These are phyloP conservation scores for Hylaea fasciaria DNA, from an alignment of 2,888 invertebrate genomes.

Conservation along the genomic window DNA sequence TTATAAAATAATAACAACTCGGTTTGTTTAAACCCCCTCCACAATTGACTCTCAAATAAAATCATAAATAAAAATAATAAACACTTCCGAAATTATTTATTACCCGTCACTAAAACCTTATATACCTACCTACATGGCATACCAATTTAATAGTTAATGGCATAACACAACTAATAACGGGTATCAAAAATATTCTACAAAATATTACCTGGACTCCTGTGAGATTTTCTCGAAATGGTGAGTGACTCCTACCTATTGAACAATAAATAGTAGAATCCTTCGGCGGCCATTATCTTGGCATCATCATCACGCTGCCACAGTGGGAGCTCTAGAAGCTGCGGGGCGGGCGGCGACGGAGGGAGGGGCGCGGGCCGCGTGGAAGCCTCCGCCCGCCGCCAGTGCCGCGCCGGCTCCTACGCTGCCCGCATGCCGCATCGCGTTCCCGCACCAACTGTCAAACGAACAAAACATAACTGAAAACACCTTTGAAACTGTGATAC, in stretches of 20 bases:
- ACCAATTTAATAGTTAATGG: constrained; percentile 4
- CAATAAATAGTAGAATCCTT: constrained; percentile 82
- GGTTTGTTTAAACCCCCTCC: neutral
- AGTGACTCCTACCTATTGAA: constrained; percentile 73
- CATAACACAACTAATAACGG: constrained; percentile 10
- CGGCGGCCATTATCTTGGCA: constrained; percentile 81
- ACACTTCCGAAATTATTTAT: neutral
- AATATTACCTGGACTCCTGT: constrained; percentile 52
- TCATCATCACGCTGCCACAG: constrained; percentile 79
- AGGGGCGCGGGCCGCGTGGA: constrained; percentile 68
- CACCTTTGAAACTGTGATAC: constrained; percentile 62
- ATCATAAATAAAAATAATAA: neutral
- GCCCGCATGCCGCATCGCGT: constrained; percentile 67
- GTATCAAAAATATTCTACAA: constrained; percentile 26
- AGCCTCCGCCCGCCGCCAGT: constrained; percentile 77
- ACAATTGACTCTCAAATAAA: neutral
- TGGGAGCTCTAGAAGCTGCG: constrained; percentile 79
- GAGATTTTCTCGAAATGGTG: constrained; percentile 64
- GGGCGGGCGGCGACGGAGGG: constrained; percentile 56
- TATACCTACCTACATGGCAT: neutral
- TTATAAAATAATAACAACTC: too few relatives aligned
- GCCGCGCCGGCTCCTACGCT: constrained; percentile 74
- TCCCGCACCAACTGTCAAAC: constrained; percentile 55
- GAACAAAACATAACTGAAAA: constrained; percentile 73
- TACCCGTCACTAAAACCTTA: constrained; percentile 4